Conservation (phyloP, 2,113 vertebrate genomes). For the Heterotilapia buettikoferi region DNA sequence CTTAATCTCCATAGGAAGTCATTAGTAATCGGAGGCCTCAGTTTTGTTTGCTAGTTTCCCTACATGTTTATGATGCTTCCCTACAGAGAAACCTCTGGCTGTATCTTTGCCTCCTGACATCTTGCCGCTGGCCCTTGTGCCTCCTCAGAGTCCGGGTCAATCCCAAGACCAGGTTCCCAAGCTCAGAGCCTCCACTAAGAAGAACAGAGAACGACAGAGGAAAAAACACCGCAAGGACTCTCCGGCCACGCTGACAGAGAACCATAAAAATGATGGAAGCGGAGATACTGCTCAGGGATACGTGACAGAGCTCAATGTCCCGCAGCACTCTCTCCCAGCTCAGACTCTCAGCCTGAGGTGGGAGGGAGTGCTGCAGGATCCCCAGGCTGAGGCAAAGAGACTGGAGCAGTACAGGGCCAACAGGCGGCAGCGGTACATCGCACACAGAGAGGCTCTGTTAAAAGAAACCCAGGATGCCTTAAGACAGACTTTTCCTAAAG, state of each 20-base stretch:
- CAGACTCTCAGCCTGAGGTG: slow-evolving; percentile 76
- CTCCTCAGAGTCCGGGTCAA: background rate
- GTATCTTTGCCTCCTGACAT: slow-evolving; percentile 6
- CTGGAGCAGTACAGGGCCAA: slow-evolving; percentile 73
- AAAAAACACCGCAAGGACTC: slow-evolving; percentile 15
- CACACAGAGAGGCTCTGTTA: slow-evolving; percentile 61
- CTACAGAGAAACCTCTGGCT: slow-evolving; percentile 64
- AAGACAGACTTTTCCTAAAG: background rate
- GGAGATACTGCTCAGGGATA: background rate
- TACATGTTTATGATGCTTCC: background rate
- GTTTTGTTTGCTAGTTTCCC: background rate
- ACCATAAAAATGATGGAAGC: background rate
- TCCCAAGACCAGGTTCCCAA: background rate
- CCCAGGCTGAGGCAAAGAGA: slow-evolving; percentile 76
- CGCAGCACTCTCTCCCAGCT: background rate
- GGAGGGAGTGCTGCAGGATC: slow-evolving; percentile 79
- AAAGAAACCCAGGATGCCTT: background rate
- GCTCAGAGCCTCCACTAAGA: background rate
- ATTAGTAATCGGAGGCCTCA: background rate
- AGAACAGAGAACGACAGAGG: background rate
- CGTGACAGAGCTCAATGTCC: slow-evolving; percentile 11
- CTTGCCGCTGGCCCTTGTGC: background rate
- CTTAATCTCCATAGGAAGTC: background rate
- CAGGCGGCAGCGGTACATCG: slow-evolving; percentile 76
- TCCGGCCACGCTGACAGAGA: background rate